Base-by-base conservation (phyloP, 2,797 vertebrate species). In the Urophycis tenuis region DNA sequence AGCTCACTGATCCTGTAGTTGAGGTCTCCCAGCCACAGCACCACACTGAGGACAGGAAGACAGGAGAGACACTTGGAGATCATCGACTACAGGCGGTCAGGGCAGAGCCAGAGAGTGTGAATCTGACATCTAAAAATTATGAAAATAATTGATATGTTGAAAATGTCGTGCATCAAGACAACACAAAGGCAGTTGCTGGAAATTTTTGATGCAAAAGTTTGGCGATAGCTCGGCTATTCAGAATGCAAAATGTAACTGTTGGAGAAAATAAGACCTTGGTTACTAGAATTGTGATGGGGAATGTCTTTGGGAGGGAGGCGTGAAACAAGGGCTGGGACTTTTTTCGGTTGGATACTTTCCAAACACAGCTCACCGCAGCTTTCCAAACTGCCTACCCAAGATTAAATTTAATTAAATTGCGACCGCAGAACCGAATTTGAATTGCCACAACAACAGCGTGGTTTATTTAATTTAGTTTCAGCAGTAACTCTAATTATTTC, bases 21-120 rank as follows among this genome's bases (percentile, higher is more conserved):
- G 76, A 99, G 94, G 91, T 99, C 98, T 39, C 98, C 98, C 72
- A 99, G 83, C 98, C 98, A 99, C 1, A 99, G 89, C 84, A 99
- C 89, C 73, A 95, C 91, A 86, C 97, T 99, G 87, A n/a, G 35
- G 71, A 77, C 15, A 67, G 31, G 71, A 12, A 71, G 7, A 41
- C n/a, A n/a, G n/a, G 35, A 69, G n/a, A 17, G 36, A 60, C 5
- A 75, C 32, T 72, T 32, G 19, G 3, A 33, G 30, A 33, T 31
- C 70, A 71, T 34, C 32, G 22, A 9, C 53, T 60, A 60, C 53
- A 60, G 53, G 22, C 12, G 19, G 45, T 41, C 39, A 41, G 39
- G 39, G 39, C 14, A 53, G 45, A 39, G 7, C 36, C n/a, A n/a
- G n/a, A n/a, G n/a, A n/a, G n/a, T n/a, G n/a, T n/a, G n/a, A n/a